Conservation (phyloP, 2,888 invertebrate species). For the Ochlodes sylvanus region DNA sequence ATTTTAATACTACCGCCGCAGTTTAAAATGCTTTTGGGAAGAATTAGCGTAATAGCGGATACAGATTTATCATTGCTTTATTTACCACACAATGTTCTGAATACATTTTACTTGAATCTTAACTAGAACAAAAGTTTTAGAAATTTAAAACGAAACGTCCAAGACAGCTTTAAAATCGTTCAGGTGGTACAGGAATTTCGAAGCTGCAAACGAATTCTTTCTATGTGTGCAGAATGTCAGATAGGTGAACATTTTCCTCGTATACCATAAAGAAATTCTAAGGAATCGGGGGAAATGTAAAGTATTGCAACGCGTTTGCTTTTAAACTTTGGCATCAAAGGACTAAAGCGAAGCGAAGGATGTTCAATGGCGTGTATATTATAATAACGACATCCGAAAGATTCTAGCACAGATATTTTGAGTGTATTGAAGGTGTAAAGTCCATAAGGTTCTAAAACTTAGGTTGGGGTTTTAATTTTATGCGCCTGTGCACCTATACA, state of each 20-base stretch:
- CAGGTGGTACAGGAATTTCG: not conserved
- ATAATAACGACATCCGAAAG: too few relatives aligned
- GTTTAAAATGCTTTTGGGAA: too few relatives aligned
- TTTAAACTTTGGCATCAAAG: slow-evolving; percentile 18
- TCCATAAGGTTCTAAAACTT: too few relatives aligned
- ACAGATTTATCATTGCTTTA: too few relatives aligned
- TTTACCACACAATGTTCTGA: too few relatives aligned
- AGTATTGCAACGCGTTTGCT: not conserved
- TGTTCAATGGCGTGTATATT: too few relatives aligned
- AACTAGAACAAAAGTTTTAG: not conserved
- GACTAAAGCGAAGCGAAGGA: not conserved
- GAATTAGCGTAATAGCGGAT: too few relatives aligned
- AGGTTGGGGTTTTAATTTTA: too few relatives aligned
- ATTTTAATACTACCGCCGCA: too few relatives aligned
- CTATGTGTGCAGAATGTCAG: slow-evolving; percentile 1
- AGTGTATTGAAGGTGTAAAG: too few relatives aligned
- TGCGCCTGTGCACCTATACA: too few relatives aligned
- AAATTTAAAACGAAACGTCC: slow-evolving; percentile 4
- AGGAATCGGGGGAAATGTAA: not conserved
- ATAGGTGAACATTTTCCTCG: slow-evolving; percentile 14
- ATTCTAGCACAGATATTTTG: too few relatives aligned
- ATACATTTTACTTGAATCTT: not conserved
- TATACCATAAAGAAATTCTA: slow-evolving; percentile 12
- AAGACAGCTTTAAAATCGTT: not conserved
- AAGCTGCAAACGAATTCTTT: slow-evolving; percentile 23